Evolutionary conservation across 2,113 vertebrate genomes (phyloP), one percentile per base, ranked within the genome.

Genomic region (Platichthys stellatus): DNA sequence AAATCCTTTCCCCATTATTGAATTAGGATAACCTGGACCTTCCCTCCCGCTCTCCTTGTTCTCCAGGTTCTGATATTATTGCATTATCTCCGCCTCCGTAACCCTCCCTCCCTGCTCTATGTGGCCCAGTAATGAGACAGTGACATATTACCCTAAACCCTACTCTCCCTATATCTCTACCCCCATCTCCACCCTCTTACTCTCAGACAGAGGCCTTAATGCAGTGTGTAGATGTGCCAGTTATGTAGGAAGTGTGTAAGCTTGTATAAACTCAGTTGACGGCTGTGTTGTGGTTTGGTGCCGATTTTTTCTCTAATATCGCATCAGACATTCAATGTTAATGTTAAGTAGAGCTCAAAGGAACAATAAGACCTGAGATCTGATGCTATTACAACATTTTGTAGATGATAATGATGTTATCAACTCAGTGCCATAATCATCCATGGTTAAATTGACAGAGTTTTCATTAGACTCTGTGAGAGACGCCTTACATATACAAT

Each of bases 41-140:
- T 69, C 47, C 3, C 56, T 31, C 4, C 23, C 47, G 72, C 70
- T 65, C 62, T 53, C 59, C 38, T 78, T 59, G 20, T 89, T 69
- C 76, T 71, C 63, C 40, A 51, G 23, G 21, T 74, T 88, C 74
- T 72, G 74, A 70, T 67, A 63, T 72, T 81, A 84, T 86, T 90
- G 72, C 69, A 83, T 90, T 91, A 84, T 56, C 80, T 70, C 80
- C 64, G 62, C 82, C 76, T 78, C 74, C 51, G 63, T n/a, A 79
- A 68, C 58, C 71, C 75, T 54, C 70, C 72, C 76, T 75, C 72
- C 35, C 75, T 69, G 45, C 77, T 85, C 67, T 74, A 77, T 79
- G 72, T 82, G 77, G 73, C 76, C 67, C 57, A 57, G 83, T 90
- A 90, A 91, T 85, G 82, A 91, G 89, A 87, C 90, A 90, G 86